A percentile compares a stretch with the other conserved stretches of the same genome.
Evolutionary conservation across 2,113 vertebrate genomes (phyloP).

Genomic region (Petroica traversi): DNA sequence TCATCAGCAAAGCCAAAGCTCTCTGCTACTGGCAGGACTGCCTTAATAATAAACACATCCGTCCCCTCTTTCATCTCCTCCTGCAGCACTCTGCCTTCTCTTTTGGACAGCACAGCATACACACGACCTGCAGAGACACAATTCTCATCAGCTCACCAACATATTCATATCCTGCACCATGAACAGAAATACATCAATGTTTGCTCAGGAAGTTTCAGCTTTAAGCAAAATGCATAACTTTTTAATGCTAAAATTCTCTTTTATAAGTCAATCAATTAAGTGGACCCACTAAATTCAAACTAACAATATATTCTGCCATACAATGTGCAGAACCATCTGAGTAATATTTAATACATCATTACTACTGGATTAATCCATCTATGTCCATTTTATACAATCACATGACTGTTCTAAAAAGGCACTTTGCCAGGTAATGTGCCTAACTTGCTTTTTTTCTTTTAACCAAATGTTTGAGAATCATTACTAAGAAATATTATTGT

Average conservation of each 20-base stretch:
- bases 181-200: neutral
- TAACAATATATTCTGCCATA: neutral
- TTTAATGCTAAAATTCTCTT: neutral
- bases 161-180: neutral
- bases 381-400: neutral
- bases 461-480: neutral
- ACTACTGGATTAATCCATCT: neutral
- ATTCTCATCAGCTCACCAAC: neutral
- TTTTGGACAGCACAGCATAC: constrained; percentile 90
- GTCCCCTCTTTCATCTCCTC: constrained; percentile 99
- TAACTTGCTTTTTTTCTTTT: neutral
- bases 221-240: rapidly evolving
- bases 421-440: neutral
- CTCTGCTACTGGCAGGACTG: constrained; percentile 92
- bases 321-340: neutral
- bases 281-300: neutral
- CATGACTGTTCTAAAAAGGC: neutral
- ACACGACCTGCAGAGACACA: constrained; percentile 81
- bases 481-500: neutral
- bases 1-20: constrained; percentile 98
- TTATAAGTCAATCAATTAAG: neutral
- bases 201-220: neutral
- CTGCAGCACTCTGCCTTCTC: constrained; percentile 91
- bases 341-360: neutral
- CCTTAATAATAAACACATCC: constrained; percentile 93